Evolutionary conservation across 2,888 invertebrate species (phyloP), one percentile per base, ranked within the genome.

Genomic region (Dicyrtomina minuta): DNA sequence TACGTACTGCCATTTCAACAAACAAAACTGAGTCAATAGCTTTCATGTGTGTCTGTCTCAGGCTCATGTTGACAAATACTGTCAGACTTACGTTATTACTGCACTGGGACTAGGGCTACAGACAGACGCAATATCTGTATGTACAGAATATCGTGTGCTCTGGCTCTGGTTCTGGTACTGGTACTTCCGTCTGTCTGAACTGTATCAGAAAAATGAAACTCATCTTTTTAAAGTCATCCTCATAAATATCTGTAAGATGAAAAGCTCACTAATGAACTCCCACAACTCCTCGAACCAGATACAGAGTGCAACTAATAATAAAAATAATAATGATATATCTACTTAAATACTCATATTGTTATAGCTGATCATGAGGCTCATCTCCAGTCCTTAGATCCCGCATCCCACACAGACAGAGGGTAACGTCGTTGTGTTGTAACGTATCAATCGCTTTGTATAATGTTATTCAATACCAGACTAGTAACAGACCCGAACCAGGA

Each of bases 221-320:
- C 22, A 33, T 33, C 33, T 24, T n/a, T n/a, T n/a, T 22, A 55
- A 55, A 12, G 55, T 55, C 55, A 55, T 55, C 33, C 4, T 33
- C 33, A 8, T 33, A 33, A 55, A 55, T n/a, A n/a, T n/a, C n/a
- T n/a, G 24, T 55, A 43, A 60, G 44, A 60, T 60, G 60, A 43
- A 60, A 60, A 20, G 22, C 26, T 44, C 15, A 44, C 60, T 60
- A 60, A 60, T 60, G 60, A 60, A 60, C 44, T n/a, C 43, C 15
- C 43, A 43, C 13, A 53, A 49, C 13, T 53, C 24, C 13, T 53
- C 22, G 53, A 22, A 53, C 3, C 8, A 33, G 8, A 33, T 33
- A 33, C 55, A 55, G 55, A 55, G 55, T 55, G n/a, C n/a, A n/a
- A n/a, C n/a, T n/a, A n/a, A n/a, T n/a, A n/a, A n/a, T n/a, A n/a